Percentiles rank a stretch among this genome's conserved stretches.
phyloP scores from a whole-genome alignment of 2,888 invertebrate species.

The Ellobium chinense region DNA sequence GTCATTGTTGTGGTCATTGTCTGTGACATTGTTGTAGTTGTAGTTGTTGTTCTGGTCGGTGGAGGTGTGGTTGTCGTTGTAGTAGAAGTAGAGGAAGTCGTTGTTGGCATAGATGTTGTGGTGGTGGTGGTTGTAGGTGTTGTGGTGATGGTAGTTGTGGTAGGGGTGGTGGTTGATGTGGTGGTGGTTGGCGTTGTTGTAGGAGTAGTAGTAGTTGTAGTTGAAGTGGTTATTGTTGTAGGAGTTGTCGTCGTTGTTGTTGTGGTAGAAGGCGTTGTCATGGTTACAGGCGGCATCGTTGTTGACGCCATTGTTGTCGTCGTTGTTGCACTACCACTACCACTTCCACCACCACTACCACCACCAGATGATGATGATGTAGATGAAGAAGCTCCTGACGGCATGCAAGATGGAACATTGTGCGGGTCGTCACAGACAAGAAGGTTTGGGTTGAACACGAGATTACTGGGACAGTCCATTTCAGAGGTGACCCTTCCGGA shows the following conservation, averaged over 20 bases:
- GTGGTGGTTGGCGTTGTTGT: not conserved
- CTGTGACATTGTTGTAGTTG: too few relatives aligned
- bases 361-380: not conserved
- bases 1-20: too few relatives aligned
- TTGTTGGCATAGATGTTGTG: too few relatives aligned
- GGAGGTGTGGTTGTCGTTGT: too few relatives aligned
- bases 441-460: slow-evolving; percentile 7
- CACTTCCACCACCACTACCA: not conserved
- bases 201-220: not conserved
- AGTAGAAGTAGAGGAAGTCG: too few relatives aligned
- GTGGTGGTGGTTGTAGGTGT: not conserved
- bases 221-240: not conserved
- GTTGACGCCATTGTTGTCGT: not conserved
- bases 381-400: too few relatives aligned
- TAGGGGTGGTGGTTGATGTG: not conserved
- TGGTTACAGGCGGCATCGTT: slow-evolving; percentile 21
- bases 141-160: not conserved
- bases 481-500: slow-evolving; percentile 1
- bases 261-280: slow-evolving; percentile 4
- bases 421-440: slow-evolving; percentile 3
- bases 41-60: too few relatives aligned
- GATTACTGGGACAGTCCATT: slow-evolving; percentile 1
- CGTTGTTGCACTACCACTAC: slow-evolving; percentile 14
- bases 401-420: not conserved
- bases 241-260: not conserved